Evolutionary conservation across 2,113 vertebrate species (phyloP).

Genomic region (Lepus americanus): DNA sequence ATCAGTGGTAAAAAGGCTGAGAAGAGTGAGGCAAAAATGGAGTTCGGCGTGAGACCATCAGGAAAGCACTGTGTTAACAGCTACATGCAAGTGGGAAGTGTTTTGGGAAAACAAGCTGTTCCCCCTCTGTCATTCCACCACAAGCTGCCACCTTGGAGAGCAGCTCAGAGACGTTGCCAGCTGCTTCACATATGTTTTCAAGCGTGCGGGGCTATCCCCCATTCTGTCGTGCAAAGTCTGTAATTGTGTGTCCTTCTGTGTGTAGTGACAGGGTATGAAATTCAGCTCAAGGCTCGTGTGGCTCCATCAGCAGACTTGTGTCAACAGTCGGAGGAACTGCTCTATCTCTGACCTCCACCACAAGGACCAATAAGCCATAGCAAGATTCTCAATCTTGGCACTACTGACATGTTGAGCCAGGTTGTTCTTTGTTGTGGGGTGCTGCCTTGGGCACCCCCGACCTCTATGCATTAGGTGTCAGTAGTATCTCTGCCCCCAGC

Average conservation of each 20-base stretch:
- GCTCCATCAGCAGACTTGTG: not conserved
- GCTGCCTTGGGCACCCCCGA: not conserved
- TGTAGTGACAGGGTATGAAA: not conserved
- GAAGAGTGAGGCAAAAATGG: not conserved
- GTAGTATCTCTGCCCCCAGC: rapidly evolving
- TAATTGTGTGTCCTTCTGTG: not conserved
- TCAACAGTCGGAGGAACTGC: not conserved
- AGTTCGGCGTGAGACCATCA: not conserved
- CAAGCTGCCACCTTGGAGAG: not conserved
- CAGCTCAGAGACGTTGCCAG: not conserved
- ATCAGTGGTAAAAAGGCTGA: constrained; percentile 6
- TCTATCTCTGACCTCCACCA: not conserved
- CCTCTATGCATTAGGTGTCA: not conserved
- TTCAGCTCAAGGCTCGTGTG: not conserved
- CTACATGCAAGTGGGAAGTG: not conserved
- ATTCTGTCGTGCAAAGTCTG: not conserved
- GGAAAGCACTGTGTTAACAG: not conserved
- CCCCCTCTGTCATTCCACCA: not conserved
- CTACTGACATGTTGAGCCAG: not conserved
- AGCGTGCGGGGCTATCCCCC: not conserved
- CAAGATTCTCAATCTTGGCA: not conserved
- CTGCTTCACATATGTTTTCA: constrained; percentile 2
- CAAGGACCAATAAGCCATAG: not conserved
- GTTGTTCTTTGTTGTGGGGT: not conserved
- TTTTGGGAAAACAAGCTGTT: constrained; percentile 27